A percentile compares a stretch with the other conserved stretches of the same genome.
Evolutionary conservation across 2,113 vertebrate genomes (phyloP).

Genomic region (Halichoeres trimaculatus): DNA sequence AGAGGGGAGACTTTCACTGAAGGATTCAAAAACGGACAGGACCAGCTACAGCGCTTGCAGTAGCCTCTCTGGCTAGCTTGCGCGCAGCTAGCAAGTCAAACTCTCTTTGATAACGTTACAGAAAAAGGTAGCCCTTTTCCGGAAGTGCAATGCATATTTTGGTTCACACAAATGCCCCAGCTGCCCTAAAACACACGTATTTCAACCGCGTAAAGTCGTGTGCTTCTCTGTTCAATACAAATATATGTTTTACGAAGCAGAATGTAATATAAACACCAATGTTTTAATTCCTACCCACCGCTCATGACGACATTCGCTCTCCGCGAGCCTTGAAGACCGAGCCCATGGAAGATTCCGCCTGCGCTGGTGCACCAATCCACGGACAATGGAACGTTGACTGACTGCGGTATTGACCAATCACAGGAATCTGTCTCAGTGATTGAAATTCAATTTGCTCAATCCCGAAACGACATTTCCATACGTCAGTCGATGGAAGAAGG

Average conservation of each 20-base stretch:
- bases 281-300: constrained; percentile 90
- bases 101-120: constrained; percentile 83
- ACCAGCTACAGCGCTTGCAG: constrained; percentile 21
- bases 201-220: constrained; percentile 6
- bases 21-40: neutral
- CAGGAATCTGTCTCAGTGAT: constrained; percentile 28
- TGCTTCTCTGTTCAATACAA: constrained; percentile 21
- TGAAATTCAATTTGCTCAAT: constrained; percentile 64
- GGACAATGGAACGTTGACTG: constrained; percentile 40
- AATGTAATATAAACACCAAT: constrained; percentile 86
- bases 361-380: constrained; percentile 78
- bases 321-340: constrained; percentile 83
- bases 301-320: constrained; percentile 90
- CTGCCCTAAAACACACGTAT: constrained; percentile 36
- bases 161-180: constrained; percentile 8
- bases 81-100: constrained; percentile 81
- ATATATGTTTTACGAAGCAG: constrained; percentile 77
- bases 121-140: constrained; percentile 77
- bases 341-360: constrained; percentile 78
- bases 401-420: constrained; percentile 51
- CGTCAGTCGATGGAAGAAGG: constrained; percentile 28
- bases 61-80: constrained; percentile 64
- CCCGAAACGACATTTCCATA: fast-evolving
- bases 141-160: constrained; percentile 76
- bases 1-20: neutral